A percentile compares a stretch with the other conserved stretches of the same genome.
phyloP scores from a whole-genome alignment of 2,888 invertebrate species.

The Phortica magna region DNA sequence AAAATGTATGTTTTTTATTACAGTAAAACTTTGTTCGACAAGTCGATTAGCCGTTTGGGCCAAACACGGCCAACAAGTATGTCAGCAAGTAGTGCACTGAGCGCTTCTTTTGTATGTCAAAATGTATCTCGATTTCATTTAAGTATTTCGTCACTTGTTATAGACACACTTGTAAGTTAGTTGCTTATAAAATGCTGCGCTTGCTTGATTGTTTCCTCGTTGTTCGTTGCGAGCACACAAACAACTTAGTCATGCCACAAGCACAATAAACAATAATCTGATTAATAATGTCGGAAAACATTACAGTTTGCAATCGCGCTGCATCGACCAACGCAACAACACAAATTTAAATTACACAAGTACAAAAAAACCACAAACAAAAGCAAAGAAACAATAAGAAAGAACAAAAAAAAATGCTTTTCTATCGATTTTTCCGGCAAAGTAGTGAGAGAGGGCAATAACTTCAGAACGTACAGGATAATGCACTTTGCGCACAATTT shows the following conservation, averaged over 20 bases:
- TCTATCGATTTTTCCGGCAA: constrained; percentile 70
- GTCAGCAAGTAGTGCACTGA: no score
- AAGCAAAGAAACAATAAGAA: constrained; percentile 42
- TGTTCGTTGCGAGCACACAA: not conserved
- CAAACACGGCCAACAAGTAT: no score
- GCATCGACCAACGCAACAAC: constrained; percentile 24
- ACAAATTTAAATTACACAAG: constrained; percentile 31
- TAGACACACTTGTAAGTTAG: no score
- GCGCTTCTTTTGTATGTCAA: not conserved
- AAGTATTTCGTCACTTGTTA: not conserved
- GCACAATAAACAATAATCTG: no score
- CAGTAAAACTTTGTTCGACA: no score
- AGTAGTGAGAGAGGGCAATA: constrained; percentile 65
- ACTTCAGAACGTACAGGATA: constrained; percentile 70
- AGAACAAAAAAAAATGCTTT: constrained; percentile 55
- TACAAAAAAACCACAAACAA: constrained; percentile 36
- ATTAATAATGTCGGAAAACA: constrained; percentile 22
- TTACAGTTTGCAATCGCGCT: not conserved
- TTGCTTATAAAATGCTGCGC: no score
- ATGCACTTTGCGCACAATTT: constrained; percentile 67
- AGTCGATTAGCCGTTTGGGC: no score
- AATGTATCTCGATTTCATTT: not conserved
- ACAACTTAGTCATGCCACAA: not conserved
- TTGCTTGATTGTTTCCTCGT: no score
- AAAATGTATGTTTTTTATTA: no score